phyloP scores from a whole-genome alignment of 2,888 invertebrate genomes.

The Spodoptera littoralis region DNA sequence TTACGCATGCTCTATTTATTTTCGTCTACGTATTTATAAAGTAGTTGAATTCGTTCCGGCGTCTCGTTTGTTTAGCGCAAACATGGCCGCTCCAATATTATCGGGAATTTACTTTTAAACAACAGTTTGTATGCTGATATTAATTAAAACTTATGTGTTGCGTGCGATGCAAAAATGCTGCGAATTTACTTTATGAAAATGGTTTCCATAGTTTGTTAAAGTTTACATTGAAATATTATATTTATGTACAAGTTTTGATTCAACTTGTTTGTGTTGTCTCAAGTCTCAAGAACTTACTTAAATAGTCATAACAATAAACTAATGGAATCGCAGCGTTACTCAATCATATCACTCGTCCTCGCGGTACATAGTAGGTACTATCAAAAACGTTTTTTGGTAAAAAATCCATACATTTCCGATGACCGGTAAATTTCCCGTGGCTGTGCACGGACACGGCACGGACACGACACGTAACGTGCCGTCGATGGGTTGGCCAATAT shows the following conservation, averaged over 20 bases:
- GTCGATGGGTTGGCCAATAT: constrained; percentile 52
- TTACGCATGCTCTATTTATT: constrained; percentile 71
- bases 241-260: too few relatives aligned
- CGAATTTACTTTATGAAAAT: too few relatives aligned
- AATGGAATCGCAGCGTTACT: not conserved
- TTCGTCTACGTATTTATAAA: constrained; percentile 59
- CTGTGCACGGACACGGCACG: constrained; percentile 9
- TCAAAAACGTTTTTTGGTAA: not conserved
- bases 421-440: constrained; percentile 8
- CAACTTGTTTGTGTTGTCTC: too few relatives aligned
- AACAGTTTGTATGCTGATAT: not conserved
- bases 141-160: too few relatives aligned
- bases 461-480: constrained; percentile 10
- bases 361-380: not conserved
- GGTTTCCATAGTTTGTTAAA: too few relatives aligned
- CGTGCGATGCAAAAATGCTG: too few relatives aligned
- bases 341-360: not conserved
- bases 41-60: constrained; percentile 40
- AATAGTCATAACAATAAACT: too few relatives aligned
- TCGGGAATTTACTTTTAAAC: constrained; percentile 3
- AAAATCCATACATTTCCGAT: constrained; percentile 10
- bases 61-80: constrained; percentile 40
- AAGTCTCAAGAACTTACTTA: too few relatives aligned
- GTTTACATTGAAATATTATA: too few relatives aligned
- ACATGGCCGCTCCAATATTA: constrained; percentile 36